A percentile compares a stretch with the other conserved stretches of the same genome.
These are phyloP conservation scores for Glaucopsyche alexis DNA, from an alignment of 2,888 invertebrate species.

Conservation along the genomic window DNA sequence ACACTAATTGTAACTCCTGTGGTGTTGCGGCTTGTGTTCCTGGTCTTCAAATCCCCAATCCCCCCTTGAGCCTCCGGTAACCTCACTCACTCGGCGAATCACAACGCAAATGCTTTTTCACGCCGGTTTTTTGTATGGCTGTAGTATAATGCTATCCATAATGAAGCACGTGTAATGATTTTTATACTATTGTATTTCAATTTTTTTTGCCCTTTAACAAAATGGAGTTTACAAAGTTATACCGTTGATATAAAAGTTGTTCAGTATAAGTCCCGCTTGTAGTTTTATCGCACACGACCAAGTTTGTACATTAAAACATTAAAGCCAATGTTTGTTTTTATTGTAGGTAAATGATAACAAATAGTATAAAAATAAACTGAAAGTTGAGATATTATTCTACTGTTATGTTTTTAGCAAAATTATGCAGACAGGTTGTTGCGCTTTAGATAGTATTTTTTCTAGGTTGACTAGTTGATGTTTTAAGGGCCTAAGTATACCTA, in stretches of 20 bases:
- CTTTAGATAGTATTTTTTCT: background rate
- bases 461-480: no score
- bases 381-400: background rate
- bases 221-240: background rate
- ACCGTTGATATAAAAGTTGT: conserved; percentile 13
- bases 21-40: no score
- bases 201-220: conserved; percentile 2
- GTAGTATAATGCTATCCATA: no score
- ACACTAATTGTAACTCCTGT: no score
- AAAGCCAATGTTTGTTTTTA: conserved; percentile 18
- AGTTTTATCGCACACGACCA: conserved; percentile 10
- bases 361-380: background rate
- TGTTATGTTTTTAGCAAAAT: background rate
- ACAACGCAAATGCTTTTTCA: no score
- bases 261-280: background rate
- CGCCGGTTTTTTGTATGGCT: no score
- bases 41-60: no score
- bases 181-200: background rate
- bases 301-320: conserved; percentile 25
- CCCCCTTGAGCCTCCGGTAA: no score
- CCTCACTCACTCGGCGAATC: no score
- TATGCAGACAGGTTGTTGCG: background rate
- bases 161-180: no score
- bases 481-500: no score
- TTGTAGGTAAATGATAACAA: background rate